Evolutionary conservation across 2,888 invertebrate genomes (phyloP).

Genomic region (Gastracanthus pulcherrimus): DNA sequence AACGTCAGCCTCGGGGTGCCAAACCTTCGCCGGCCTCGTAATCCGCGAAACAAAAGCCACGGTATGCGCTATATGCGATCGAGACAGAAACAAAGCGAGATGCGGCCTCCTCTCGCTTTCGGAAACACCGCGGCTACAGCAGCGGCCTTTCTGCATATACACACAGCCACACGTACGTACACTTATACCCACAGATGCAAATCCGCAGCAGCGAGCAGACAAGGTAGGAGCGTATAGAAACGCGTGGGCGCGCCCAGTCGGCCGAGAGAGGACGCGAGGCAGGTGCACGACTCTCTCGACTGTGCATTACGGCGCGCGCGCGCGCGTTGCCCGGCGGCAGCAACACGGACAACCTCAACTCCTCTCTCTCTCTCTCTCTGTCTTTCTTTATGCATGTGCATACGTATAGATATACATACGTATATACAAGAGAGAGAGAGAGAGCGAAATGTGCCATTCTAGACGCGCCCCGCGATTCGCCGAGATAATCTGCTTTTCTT

Average conservation of each 20-base stretch:
- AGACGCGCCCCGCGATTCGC: conserved; percentile 45
- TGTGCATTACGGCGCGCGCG: conserved; percentile 3
- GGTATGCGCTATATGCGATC: neutral
- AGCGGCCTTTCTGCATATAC: neutral
- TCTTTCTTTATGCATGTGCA: neutral
- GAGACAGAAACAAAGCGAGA: conserved; percentile 28
- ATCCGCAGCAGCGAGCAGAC: neutral
- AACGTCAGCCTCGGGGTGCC: conserved; percentile 43
- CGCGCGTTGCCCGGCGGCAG: conserved; percentile 35
- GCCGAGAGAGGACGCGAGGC: conserved; percentile 48
- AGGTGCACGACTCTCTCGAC: conserved; percentile 47
- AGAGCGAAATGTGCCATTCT: conserved; percentile 50
- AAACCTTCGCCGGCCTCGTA: conserved; percentile 24
- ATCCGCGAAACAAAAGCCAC: conserved; percentile 48
- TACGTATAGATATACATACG: too few relatives aligned
- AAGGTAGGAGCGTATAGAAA: neutral
- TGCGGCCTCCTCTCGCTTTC: neutral
- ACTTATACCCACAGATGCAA: neutral
- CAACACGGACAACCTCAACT: neutral
- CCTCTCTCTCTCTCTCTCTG: conserved; percentile 29
- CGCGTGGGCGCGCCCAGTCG: conserved; percentile 58
- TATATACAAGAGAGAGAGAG: conserved; percentile 25
- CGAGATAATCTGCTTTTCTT: conserved; percentile 57
- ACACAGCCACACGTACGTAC: neutral
- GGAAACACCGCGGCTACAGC: neutral